A percentile compares a stretch with the other conserved stretches of the same genome.
Evolutionary conservation across 2,888 invertebrate genomes (phyloP).

Genomic region (Sphinx pinastri): DNA sequence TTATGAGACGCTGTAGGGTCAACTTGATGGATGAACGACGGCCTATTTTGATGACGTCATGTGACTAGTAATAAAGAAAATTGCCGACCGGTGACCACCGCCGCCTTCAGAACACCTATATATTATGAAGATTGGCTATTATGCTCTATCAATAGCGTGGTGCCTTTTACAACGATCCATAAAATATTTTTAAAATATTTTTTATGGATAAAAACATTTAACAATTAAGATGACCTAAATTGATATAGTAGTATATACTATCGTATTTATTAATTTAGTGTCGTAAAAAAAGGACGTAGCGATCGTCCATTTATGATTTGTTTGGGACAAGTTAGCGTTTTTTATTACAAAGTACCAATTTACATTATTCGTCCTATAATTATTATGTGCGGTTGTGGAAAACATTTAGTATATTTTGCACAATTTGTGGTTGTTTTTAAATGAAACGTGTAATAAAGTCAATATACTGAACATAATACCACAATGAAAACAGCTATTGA

Average conservation of each 20-base stretch:
- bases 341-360: too few species aligned
- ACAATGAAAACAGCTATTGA: conserved; percentile 6
- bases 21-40: conserved; percentile 47
- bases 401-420: too few species aligned
- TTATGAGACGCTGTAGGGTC: neutral
- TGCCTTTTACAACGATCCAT: conserved; percentile 7
- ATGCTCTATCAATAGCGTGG: conserved; percentile 9
- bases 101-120: conserved; percentile 31
- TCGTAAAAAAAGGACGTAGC: too few species aligned
- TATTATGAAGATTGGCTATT: conserved; percentile 17
- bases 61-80: conserved; percentile 42
- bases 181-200: neutral
- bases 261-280: too few species aligned
- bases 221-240: neutral
- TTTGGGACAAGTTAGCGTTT: too few species aligned
- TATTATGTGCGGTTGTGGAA: too few species aligned
- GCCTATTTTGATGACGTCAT: conserved; percentile 42
- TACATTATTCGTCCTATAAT: too few species aligned
- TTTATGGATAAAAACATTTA: neutral
- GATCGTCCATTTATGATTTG: too few species aligned
- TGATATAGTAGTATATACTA: too few species aligned
- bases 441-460: neutral
- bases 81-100: conserved; percentile 38
- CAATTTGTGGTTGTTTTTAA: too few species aligned
- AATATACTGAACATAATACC: neutral